phyloP scores from a whole-genome alignment of 2,888 invertebrate genomes.

The Brassicogethes aeneus region DNA sequence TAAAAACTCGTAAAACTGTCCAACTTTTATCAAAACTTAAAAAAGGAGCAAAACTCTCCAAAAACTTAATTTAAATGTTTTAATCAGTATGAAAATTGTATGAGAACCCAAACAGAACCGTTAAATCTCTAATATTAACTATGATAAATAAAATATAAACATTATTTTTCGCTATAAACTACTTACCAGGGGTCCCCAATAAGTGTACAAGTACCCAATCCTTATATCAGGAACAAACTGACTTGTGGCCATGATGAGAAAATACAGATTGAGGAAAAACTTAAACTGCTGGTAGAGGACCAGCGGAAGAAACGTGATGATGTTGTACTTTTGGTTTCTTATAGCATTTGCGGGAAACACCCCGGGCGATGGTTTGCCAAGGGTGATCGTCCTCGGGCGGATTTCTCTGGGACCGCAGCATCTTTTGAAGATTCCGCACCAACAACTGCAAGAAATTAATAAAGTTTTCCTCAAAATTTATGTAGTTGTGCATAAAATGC shows the following conservation, averaged over 20 bases:
- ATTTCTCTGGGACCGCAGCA: constrained; percentile 67
- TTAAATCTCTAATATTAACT: not conserved
- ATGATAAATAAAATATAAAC: constrained; percentile 6
- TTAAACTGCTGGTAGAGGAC: constrained; percentile 98
- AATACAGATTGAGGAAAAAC: constrained; percentile 97
- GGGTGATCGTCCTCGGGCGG: constrained; percentile 64
- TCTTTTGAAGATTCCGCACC: constrained; percentile 63
- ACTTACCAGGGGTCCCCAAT: constrained; percentile 91
- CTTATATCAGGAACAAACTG: constrained; percentile 96
- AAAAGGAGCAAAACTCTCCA: no score
- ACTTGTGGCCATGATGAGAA: constrained; percentile 94
- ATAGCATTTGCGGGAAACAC: constrained; percentile 94
- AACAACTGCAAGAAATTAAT: constrained; percentile 54
- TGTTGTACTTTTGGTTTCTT: constrained; percentile 96
- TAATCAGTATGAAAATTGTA: no score
- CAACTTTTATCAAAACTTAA: no score
- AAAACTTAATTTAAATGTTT: no score
- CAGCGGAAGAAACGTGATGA: constrained; percentile 79
- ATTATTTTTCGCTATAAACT: constrained; percentile 4
- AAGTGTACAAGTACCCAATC: constrained; percentile 96
- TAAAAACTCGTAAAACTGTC: no score
- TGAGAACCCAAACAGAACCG: constrained; percentile 1
- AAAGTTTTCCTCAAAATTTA: not conserved
- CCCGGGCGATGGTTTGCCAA: constrained; percentile 68
- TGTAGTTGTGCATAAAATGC: not conserved